These are phyloP conservation scores for human (Homo sapiens) DNA, from an alignment of 2,113 vertebrate species.

Conservation along the genomic window GRCh38 chr6:81305501-81306000, in stretches of 20 bases:
- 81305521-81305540: neutral
- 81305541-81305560: neutral
- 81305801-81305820: neutral
- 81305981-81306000: neutral
- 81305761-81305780: neutral
- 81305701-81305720: neutral
- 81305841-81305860: neutral
- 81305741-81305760: neutral
- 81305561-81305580: neutral
- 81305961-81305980: neutral
- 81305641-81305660: neutral
- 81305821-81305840: neutral
- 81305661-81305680: neutral
- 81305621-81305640: neutral
- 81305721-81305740: rapidly evolving
- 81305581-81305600: neutral
- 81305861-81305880: neutral
- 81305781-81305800: neutral
- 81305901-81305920: neutral
- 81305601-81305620: neutral
- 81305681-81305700: neutral
- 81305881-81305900: neutral
- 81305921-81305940: neutral
- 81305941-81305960: neutral
- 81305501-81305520: neutral